phyloP scores from a whole-genome alignment of 1,140 invertebrate genomes.

The Eupeodes corollae region DNA sequence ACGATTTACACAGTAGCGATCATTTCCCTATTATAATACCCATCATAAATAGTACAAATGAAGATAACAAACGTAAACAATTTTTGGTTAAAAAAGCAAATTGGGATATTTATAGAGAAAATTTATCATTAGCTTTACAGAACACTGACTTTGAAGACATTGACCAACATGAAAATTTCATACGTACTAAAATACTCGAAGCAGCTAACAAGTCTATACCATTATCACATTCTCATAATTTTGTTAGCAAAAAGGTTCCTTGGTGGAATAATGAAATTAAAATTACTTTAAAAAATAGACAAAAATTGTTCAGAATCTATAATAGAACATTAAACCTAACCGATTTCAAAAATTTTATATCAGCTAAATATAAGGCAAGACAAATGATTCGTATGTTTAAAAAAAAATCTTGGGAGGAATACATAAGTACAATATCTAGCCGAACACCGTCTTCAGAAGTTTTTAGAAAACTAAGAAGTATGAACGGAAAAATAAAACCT shows the following conservation, averaged over 20 bases:
- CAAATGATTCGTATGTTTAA: background rate
- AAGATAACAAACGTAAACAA: background rate
- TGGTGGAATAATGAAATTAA: too few species aligned
- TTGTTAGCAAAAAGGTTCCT: too few species aligned
- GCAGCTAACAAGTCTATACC: too few species aligned
- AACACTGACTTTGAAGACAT: too few species aligned
- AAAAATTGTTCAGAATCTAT: background rate
- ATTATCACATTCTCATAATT: too few species aligned
- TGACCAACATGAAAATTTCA: too few species aligned
- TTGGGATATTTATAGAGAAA: background rate
- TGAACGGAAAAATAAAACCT: background rate
- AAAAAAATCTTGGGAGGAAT: background rate
- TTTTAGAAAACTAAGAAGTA: background rate
- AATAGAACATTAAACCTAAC: background rate
- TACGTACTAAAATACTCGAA: too few species aligned
- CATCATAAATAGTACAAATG: background rate
- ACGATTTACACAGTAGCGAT: slow-evolving; percentile 7
- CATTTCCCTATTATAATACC: slow-evolving; percentile 4
- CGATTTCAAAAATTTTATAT: background rate
- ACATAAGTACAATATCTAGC: background rate
- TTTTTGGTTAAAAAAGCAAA: background rate
- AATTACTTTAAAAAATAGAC: too few species aligned
- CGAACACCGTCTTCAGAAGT: background rate
- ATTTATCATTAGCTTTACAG: too few species aligned
- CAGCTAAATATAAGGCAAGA: background rate